Percentiles rank a stretch among this genome's conserved stretches.
Conservation (phyloP, 2,113 vertebrate genomes). For the Sander vitreus region DNA sequence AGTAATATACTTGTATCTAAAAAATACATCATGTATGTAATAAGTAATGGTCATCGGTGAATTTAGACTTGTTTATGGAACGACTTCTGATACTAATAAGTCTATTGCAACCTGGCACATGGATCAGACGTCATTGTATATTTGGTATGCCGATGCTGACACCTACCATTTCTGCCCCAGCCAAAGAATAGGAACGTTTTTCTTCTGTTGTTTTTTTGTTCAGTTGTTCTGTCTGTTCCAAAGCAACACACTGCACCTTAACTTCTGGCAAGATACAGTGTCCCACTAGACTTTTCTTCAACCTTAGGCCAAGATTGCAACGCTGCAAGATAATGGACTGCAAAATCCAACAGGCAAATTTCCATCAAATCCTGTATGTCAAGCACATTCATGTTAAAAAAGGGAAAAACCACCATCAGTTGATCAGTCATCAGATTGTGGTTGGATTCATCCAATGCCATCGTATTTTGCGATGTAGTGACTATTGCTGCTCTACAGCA, state of each 20-base stretch:
- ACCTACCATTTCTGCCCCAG: neutral
- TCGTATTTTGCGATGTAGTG: neutral
- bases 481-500: neutral
- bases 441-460: neutral
- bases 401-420: neutral
- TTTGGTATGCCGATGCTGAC: neutral
- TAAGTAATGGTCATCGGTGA: neutral
- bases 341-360: neutral
- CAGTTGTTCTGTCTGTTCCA: slow-evolving; percentile 5
- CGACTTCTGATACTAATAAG: neutral
- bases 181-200: neutral
- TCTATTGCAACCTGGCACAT: neutral
- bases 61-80: neutral
- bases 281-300: slow-evolving; percentile 2
- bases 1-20: neutral
- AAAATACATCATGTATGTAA: neutral
- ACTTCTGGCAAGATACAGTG: neutral
- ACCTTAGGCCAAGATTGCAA: slow-evolving; percentile 1
- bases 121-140: neutral
- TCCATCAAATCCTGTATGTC: neutral
- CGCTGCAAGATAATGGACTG: neutral
- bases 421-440: neutral
- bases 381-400: neutral
- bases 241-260: slow-evolving; percentile 1
- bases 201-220: neutral